phyloP scores from a whole-genome alignment of 2,113 vertebrate species.

The Limnothrissa miodon region DNA sequence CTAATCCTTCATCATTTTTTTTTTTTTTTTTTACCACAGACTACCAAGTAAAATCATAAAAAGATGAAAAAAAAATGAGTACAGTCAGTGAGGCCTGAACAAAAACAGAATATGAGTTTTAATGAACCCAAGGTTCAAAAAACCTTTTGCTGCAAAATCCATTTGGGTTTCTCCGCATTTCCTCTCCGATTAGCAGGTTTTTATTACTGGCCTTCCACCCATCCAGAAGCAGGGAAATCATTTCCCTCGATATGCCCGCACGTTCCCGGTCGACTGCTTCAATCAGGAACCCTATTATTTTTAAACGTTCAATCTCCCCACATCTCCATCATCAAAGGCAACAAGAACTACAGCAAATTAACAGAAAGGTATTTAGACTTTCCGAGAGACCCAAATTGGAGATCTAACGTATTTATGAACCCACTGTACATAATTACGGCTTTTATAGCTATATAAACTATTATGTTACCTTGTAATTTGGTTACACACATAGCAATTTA shows the following conservation, averaged over 20 bases:
- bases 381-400: conserved; percentile 72
- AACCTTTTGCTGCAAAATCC: conserved; percentile 61
- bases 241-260: conserved; percentile 48
- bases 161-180: conserved; percentile 66
- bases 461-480: conserved; percentile 84
- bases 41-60: conserved; percentile 49
- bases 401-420: conserved; percentile 69
- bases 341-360: conserved; percentile 62
- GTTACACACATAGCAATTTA: conserved; percentile 73
- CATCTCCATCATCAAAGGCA: conserved; percentile 62
- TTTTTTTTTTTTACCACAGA: conserved; percentile 50
- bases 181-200: conserved; percentile 57
- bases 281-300: conserved; percentile 59
- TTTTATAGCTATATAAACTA: conserved; percentile 77
- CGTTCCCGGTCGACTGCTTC: conserved; percentile 53
- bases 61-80: conserved; percentile 54
- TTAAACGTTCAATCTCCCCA: conserved; percentile 61
- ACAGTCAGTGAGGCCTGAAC: conserved; percentile 61
- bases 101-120: conserved; percentile 57
- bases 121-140: conserved; percentile 47
- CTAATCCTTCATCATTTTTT: conserved; percentile 49
- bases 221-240: neutral
- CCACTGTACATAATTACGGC: conserved; percentile 76
- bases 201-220: conserved; percentile 41
- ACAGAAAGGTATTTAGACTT: conserved; percentile 69